Base-by-base conservation (phyloP, 2,797 vertebrate species). In the Manis pentadactyla region DNA sequence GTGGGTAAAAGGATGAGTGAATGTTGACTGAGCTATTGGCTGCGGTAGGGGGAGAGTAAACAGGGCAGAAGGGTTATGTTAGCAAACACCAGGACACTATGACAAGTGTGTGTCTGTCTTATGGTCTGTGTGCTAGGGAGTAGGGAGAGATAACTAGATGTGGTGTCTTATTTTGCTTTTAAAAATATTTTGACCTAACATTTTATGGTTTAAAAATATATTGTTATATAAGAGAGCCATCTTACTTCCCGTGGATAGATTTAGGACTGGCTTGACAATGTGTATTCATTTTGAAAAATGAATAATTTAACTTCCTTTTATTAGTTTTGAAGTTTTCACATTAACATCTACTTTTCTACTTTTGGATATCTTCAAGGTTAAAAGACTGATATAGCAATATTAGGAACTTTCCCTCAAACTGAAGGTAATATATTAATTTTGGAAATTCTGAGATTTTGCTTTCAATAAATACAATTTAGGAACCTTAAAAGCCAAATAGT, bases 391-490 rank as follows among this genome's bases (percentile, higher is more conserved):
- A 86, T 0, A 83, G 55, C 4, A 94, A 90, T 91, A 93, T 96
- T 97, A 92, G 23, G 31, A 81, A 75, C 14, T 31, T 95, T 87
- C 87, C 7, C 85, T 74, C 98, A 97, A 97, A 86, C 64, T 29
- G 87, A 93, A 87, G 37, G 49, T 27, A 55, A 63, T 68, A 7
- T 34, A 81, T 37, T 94, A 94, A 69, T 29, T 94, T 91, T 97
- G 75, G 78, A 98, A 98, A 96, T 51, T 75, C 71, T 78, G 84
- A 94, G 81, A 7, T 94, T 46, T 78, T 96, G 64, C 86, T 96
- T 94, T 34, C 21, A 96, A 97, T 95, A 98, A 97, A 97, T 98
- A 97, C 97, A 97, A 96, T 84, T 83, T 73, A 75, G 90, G 81
- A 95, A 49, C 3, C 69, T 75, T 46, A 96, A 92, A 97, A 87